phyloP scores from a whole-genome alignment of 1,140 invertebrate species.

The Diuraphis noxia region DNA sequence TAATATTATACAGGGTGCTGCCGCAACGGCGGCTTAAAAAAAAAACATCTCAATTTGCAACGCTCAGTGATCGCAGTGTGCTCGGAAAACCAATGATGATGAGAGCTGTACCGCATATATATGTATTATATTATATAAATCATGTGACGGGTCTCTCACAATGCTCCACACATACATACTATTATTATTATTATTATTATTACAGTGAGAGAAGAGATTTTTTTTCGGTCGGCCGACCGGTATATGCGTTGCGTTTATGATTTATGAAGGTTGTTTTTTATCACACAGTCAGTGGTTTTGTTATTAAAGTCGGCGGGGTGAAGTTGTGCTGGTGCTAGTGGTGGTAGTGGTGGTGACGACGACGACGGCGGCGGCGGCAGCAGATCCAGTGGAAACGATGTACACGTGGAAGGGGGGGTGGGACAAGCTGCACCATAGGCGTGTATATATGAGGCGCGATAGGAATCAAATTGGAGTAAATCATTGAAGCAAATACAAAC shows the following conservation, averaged over 20 bases:
- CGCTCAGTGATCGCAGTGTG: conserved; percentile 17
- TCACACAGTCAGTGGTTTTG: conserved; percentile 46
- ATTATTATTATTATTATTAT: conserved; percentile 10
- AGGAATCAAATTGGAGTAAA: conserved; percentile 52
- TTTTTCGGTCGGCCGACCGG: conserved; percentile 34
- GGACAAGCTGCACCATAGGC: neutral
- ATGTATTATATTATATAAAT: conserved; percentile 27
- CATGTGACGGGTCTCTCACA: conserved; percentile 4
- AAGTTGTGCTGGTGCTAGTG: neutral
- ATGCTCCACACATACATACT: neutral
- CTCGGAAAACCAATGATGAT: conserved; percentile 44
- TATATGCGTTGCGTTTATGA: conserved; percentile 25
- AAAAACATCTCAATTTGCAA: conserved; percentile 50
- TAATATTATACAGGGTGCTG: conserved; percentile 28
- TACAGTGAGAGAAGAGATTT: conserved; percentile 43
- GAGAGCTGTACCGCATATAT: neutral
- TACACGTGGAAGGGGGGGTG: neutral
- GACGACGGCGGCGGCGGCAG: neutral
- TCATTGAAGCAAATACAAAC: conserved; percentile 13
- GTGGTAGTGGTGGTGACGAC: neutral
- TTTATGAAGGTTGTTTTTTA: conserved; percentile 53
- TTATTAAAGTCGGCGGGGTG: conserved; percentile 35
- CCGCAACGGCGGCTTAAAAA: neutral
- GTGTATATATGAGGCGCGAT: neutral
- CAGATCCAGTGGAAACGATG: too few species aligned